Percentiles rank a stretch among this genome's conserved stretches.
Conservation (phyloP, 2,888 invertebrate species). For the Danaus chrysippus region DNA sequence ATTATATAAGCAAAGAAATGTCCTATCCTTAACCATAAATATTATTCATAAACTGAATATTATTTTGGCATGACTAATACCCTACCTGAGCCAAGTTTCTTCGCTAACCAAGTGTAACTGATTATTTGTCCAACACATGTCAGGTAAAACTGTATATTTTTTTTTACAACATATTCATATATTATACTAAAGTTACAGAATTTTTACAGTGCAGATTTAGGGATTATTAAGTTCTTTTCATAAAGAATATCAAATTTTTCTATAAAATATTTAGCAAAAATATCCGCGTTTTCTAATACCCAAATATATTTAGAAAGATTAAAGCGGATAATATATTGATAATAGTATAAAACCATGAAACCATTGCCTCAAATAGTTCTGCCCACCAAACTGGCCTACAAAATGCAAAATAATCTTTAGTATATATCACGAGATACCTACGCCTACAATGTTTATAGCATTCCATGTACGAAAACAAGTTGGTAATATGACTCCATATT, state of each 20-base stretch:
- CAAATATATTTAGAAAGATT: no score
- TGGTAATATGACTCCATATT: not conserved
- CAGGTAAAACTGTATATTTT: not conserved
- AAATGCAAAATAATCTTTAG: constrained; percentile 1
- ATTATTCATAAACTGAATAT: no score
- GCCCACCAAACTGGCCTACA: constrained; percentile 6
- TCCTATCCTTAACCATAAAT: no score
- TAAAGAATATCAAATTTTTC: no score
- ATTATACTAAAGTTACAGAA: not conserved
- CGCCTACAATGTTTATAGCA: constrained; percentile 7
- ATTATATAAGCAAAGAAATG: no score
- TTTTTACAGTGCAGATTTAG: no score
- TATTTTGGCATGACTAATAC: constrained; percentile 37
- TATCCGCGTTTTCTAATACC: no score
- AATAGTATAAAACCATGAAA: no score
- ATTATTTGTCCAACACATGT: not conserved
- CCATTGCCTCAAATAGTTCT: constrained; percentile 1
- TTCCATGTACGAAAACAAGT: not conserved
- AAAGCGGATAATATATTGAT: no score
- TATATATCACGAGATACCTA: constrained; percentile 6
- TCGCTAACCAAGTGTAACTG: constrained; percentile 21
- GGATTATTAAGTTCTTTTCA: no score
- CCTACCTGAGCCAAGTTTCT: constrained; percentile 41
- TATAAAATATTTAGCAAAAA: no score
- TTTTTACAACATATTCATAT: not conserved